Percentiles rank a stretch among this genome's conserved stretches.
These are phyloP conservation scores for Sitta carolinensis DNA, from an alignment of 2,797 vertebrate species.

Conservation along the genomic window DNA sequence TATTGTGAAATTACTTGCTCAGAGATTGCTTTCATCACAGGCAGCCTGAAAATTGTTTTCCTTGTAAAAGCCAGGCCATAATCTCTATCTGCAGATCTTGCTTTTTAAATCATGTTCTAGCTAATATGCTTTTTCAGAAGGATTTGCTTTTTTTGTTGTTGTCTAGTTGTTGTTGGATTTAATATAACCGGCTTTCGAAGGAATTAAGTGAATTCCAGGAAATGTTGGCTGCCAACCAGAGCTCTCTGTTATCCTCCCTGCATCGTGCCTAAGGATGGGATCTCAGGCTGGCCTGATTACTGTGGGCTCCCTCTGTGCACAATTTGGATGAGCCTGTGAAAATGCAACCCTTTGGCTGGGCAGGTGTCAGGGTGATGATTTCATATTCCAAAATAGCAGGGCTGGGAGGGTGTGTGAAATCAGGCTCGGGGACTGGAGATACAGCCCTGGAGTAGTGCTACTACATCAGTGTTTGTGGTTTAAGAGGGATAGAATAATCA, in stretches of 20 bases:
- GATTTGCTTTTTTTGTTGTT: slow-evolving; percentile 35
- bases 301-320: not conserved
- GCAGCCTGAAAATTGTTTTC: slow-evolving; percentile 66
- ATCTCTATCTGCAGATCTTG: slow-evolving; percentile 51
- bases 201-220: slow-evolving; percentile 58
- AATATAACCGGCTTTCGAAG: slow-evolving; percentile 45
- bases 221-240: slow-evolving; percentile 20
- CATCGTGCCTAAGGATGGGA: not conserved
- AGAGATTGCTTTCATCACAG: slow-evolving; percentile 34
- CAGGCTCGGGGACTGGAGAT: not conserved
- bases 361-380: not conserved
- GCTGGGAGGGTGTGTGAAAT: not conserved
- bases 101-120: slow-evolving; percentile 58
- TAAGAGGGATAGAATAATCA: not conserved
- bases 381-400: not conserved
- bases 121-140: slow-evolving; percentile 55
- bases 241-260: not conserved
- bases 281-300: not conserved
- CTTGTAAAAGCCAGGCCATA: slow-evolving; percentile 43
- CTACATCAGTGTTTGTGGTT: not conserved
- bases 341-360: not conserved
- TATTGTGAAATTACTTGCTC: slow-evolving; percentile 55
- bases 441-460: not conserved
- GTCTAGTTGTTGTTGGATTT: slow-evolving; percentile 46
- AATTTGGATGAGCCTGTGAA: not conserved